Evolutionary conservation across 2,888 invertebrate genomes (phyloP).

Genomic region (Sicus ferrugineus): DNA sequence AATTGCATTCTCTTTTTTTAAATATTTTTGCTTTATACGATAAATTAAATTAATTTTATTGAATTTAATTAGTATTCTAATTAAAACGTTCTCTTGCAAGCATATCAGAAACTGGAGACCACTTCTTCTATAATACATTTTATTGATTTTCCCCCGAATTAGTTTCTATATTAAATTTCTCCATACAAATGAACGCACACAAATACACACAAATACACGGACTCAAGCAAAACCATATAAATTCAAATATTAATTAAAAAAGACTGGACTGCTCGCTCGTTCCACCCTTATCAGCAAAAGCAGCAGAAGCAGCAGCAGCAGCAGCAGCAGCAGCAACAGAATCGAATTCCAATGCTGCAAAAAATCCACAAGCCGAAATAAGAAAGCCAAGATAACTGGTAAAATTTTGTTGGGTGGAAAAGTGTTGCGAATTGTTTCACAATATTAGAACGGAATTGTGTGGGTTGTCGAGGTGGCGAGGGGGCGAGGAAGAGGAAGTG

Average conservation of each 20-base stretch:
- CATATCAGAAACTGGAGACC: too few species aligned
- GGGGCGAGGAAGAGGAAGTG: slow-evolving; percentile 35
- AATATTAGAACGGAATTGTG: slow-evolving; percentile 28
- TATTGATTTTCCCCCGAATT: background rate
- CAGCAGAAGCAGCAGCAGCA: slow-evolving; percentile 29
- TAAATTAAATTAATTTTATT: background rate
- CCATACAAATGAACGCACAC: slow-evolving; percentile 38
- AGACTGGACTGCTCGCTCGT: too few species aligned
- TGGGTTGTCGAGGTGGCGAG: background rate
- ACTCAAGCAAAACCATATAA: slow-evolving; percentile 15
- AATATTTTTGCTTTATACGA: background rate
- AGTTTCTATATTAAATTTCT: background rate
- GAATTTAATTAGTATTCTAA: background rate
- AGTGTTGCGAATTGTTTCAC: slow-evolving; percentile 39
- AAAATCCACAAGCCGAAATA: background rate
- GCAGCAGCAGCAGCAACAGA: slow-evolving; percentile 12
- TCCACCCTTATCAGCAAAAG: background rate
- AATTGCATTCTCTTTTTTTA: background rate
- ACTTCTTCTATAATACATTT: background rate
- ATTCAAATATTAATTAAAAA: slow-evolving; percentile 17
- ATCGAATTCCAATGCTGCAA: background rate
- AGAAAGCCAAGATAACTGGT: background rate
- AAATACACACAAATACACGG: slow-evolving; percentile 30
- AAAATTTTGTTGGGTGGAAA: background rate
- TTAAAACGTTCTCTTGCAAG: too few species aligned